phyloP scores from a whole-genome alignment of 1,140 invertebrate genomes.

The Neodiprion fabricii region DNA sequence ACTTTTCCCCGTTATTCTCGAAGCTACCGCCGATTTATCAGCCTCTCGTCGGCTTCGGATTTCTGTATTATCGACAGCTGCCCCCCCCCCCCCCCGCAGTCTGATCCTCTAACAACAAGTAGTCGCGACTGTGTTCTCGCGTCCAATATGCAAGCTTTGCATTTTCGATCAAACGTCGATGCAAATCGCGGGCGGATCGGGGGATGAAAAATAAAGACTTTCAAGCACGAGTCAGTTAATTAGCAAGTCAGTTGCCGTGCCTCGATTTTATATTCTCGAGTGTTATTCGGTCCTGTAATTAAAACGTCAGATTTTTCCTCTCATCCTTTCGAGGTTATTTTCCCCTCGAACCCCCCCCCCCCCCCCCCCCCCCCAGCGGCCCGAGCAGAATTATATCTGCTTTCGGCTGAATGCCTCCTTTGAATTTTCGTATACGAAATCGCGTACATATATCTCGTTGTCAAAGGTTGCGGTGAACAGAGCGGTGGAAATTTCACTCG shows the following conservation, averaged over 20 bases:
- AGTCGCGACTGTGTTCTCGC: not conserved
- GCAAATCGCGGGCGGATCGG: not conserved
- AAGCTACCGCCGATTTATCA: not conserved
- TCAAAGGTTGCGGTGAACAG: not conserved
- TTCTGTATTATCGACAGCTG: not conserved
- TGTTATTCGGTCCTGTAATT: not conserved
- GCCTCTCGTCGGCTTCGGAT: not conserved
- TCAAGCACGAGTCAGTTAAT: too few relatives aligned
- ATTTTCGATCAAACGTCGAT: not conserved
- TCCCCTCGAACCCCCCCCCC: not conserved
- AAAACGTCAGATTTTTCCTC: not conserved
- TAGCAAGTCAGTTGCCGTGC: too few relatives aligned
- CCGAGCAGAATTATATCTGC: not conserved
- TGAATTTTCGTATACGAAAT: not conserved
- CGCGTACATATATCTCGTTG: not conserved
- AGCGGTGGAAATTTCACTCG: not conserved
- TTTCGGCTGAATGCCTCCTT: not conserved
- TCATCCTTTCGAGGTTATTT: not conserved
- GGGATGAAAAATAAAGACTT: too few relatives aligned
- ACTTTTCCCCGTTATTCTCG: not conserved
- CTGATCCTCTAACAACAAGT: not conserved
- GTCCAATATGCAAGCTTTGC: not conserved
- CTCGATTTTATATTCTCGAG: too few relatives aligned
- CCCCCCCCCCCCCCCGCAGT: not conserved
- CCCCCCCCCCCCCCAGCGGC: too few relatives aligned